Conservation (phyloP, 2,888 invertebrate genomes). For the Chironomus riparius region DNA sequence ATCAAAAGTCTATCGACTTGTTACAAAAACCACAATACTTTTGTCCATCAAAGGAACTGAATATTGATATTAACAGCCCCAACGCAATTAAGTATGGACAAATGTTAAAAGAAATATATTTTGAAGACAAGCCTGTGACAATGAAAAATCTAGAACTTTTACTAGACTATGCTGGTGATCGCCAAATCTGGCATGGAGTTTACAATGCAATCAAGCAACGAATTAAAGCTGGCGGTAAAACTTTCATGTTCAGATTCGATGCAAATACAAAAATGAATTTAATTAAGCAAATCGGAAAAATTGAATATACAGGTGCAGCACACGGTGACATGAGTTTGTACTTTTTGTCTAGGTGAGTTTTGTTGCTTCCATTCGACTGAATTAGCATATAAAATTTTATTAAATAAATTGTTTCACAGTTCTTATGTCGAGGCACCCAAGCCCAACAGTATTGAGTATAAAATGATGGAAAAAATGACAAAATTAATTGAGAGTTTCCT, state of each 20-base stretch:
- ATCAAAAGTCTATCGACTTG: neutral
- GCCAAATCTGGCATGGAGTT: constrained; percentile 39
- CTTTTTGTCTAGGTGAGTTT: neutral
- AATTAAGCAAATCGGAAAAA: neutral
- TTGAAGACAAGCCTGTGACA: neutral
- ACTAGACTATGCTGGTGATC: constrained; percentile 35
- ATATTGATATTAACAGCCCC: neutral
- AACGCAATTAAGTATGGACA: neutral
- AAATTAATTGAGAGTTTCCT: constrained; percentile 35
- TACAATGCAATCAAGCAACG: constrained; percentile 35
- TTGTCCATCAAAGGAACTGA: neutral
- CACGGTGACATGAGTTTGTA: constrained; percentile 35
- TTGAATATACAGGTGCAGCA: constrained; percentile 31
- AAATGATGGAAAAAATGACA: neutral
- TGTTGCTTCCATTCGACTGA: constrained; percentile 27
- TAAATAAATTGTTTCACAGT: neutral
- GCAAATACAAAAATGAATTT: constrained; percentile 32
- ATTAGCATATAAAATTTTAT: too few species aligned
- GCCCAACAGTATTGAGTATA: neutral
- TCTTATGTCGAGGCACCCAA: neutral
- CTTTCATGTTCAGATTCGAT: constrained; percentile 40
- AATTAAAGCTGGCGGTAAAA: constrained; percentile 34
- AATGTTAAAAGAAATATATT: neutral
- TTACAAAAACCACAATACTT: constrained; percentile 1
- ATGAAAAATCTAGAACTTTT: neutral